Percentiles rank a stretch among this genome's conserved stretches.
Conservation (phyloP, 2,113 vertebrate species). For the Lipophrys pholis region DNA sequence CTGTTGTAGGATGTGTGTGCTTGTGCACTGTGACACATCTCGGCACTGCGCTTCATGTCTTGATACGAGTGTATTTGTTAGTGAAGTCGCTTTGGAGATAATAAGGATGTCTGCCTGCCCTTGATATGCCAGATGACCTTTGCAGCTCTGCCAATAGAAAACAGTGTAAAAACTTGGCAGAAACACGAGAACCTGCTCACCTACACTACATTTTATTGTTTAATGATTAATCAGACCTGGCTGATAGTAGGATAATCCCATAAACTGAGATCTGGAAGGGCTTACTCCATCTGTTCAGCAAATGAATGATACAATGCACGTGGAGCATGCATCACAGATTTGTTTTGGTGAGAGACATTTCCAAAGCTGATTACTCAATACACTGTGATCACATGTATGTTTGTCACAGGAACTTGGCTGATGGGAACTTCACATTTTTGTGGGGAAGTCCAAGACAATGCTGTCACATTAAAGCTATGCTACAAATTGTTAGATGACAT, state of each 20-base stretch:
- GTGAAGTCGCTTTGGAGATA: conserved; percentile 29
- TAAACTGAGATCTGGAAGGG: conserved; percentile 34
- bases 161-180: conserved; percentile 28
- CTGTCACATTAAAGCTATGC: conserved; percentile 33
- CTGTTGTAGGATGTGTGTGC: conserved; percentile 9
- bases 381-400: conserved; percentile 62
- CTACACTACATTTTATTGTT: conserved; percentile 49
- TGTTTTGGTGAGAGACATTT: conserved; percentile 44
- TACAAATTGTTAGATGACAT: conserved; percentile 56
- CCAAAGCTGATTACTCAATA: conserved; percentile 53
- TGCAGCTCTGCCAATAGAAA: conserved; percentile 40
- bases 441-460: conserved; percentile 42
- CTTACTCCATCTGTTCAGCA: conserved; percentile 44
- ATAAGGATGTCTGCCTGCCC: conserved; percentile 30
- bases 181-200: conserved; percentile 31
- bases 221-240: conserved; percentile 60
- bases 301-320: conserved; percentile 68
- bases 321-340: conserved; percentile 49
- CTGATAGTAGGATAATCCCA: conserved; percentile 38
- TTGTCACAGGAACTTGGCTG: conserved; percentile 61
- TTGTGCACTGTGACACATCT: conserved; percentile 10
- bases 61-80: conserved; percentile 22
- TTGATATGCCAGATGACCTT: conserved; percentile 54
- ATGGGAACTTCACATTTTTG: conserved; percentile 41
- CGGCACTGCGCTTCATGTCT: conserved; percentile 8